Base-by-base conservation (phyloP, 2,888 invertebrate species). In the Nomada ruficornis region DNA sequence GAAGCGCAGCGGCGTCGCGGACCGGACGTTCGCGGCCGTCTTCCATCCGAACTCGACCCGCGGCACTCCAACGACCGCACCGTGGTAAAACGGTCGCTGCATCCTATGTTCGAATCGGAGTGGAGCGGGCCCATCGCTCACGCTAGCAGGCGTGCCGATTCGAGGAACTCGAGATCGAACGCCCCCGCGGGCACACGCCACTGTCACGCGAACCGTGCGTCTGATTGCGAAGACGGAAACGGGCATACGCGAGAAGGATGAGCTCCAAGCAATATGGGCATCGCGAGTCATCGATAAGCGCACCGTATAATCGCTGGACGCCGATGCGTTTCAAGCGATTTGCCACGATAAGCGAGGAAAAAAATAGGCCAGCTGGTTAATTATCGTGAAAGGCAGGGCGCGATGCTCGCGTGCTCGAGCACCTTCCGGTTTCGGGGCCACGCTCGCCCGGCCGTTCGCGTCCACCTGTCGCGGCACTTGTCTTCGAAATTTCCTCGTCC, bases 131-230 rank as follows among this genome's bases (percentile, higher is more conserved):
- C 88, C 36, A n/a, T 26, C 9, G n/a, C 10, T 47, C 68, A 26
- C 55, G 55, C 63, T 15, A 62, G n/a, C 52, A 68, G 82, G 60
- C 67, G 68, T 47, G 47, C 47, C 75, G 64, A 82, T 74, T 75
- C 81, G 57, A 52, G 2, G 65, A 70, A 83, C 73, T 77, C 76
- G 64, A 83, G 81, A 86, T 86, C 85, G 87, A 89, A 89, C 93
- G 87, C 91, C 92, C 93, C 93, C 93, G 93, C 93, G 93, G 93
- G 93, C 93, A 91, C 93, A 92, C 92, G 93, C 91, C 91, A 77
- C 83, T 87, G 90, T 92, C 93, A 92, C 93, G 93, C 92, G 86
- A 93, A 44, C 64, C 62, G 26, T 36, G 7, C 7, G 10, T 11
- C 60, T 60, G 36, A 18, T 15, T 11, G 47, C 47, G 47, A 47